Evolutionary conservation across 2,888 invertebrate genomes (phyloP), one percentile per base, ranked within the genome.

Genomic region (Drosophila anceps): DNA sequence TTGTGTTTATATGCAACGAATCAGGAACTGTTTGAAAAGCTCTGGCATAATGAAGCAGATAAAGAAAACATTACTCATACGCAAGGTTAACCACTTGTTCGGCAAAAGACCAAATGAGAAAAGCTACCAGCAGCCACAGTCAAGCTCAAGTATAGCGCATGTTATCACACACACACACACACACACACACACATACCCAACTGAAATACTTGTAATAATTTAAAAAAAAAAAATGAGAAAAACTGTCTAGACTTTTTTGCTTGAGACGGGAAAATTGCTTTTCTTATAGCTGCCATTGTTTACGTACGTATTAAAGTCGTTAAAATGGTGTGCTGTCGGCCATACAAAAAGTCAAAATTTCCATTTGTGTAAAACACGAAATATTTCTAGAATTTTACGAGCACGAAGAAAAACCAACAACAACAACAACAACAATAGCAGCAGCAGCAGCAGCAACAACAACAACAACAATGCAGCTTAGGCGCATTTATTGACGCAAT

Each of bases 401-500:
- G 29, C 66, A 46, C 35, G 15, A 39, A 27, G 27, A n/a, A 69
- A n/a, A 58, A 29, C 9, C 10, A 64, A 31, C 27, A 68, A 37
- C 39, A 53, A 46, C 35, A 70, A n/a, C 33, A 35, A 53, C 27
- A 39, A 54, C 54, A 37, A 44, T 69, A n/a, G 53, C 59, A 81
- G 70, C 73, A n/a, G n/a, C n/a, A n/a, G n/a, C n/a, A n/a, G n/a
- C n/a, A n/a, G n/a, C n/a, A n/a, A 55, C 41, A 70, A 46, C 4
- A 41, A n/a, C 33, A 35, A 53, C 27, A 39, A 54, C 54, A 37
- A 44, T 69, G 53, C 59, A 81, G 70, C 73, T 86, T 73, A 66
- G 58, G 44, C 59, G 76, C 66, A 84, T 82, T 82, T 83, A 90
- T 88, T 85, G 90, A 90, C 85, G 85, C 84, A 85, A 85, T 85